These are phyloP conservation scores for Tiliacea aurago DNA, from an alignment of 2,888 invertebrate species.

Conservation along the genomic window DNA sequence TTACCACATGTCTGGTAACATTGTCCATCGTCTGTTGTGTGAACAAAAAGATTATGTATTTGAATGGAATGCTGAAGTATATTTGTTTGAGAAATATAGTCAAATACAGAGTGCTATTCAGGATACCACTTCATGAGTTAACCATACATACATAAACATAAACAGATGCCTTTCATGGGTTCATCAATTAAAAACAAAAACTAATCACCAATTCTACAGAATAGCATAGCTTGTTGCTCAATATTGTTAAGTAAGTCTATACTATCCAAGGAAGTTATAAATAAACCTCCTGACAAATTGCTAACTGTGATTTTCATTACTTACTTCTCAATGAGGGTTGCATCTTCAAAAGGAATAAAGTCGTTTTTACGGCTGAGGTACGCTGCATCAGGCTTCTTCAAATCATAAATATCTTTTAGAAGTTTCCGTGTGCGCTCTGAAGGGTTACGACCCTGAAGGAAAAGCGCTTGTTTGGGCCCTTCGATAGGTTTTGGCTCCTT, in stretches of 20 bases:
- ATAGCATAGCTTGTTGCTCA: neutral
- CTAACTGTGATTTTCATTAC: slow-evolving; percentile 62
- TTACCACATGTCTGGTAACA: neutral
- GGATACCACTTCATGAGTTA: neutral
- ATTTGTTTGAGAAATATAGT: neutral
- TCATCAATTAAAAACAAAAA: neutral
- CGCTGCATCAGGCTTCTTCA: slow-evolving; percentile 96
- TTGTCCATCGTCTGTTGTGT: neutral
- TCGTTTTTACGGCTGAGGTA: slow-evolving; percentile 96
- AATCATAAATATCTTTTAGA: slow-evolving; percentile 95
- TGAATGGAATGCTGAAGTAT: neutral
- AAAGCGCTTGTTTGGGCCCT: slow-evolving; percentile 95
- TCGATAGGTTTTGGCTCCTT: slow-evolving; percentile 97
- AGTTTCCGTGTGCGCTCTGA: slow-evolving; percentile 93
- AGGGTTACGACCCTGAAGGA: slow-evolving; percentile 96
- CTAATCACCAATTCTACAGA: neutral
- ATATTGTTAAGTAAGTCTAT: neutral
- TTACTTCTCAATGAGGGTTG: slow-evolving; percentile 94
- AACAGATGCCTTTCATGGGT: neutral
- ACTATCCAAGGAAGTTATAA: neutral
- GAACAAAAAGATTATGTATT: neutral
- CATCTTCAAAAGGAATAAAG: slow-evolving; percentile 97
- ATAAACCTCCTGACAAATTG: neutral
- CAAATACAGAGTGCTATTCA: neutral
- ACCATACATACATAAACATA: neutral